Percentiles rank a stretch among this genome's conserved stretches.
phyloP scores from a whole-genome alignment of 2,113 vertebrate species.

The Oncorhynchus keta region DNA sequence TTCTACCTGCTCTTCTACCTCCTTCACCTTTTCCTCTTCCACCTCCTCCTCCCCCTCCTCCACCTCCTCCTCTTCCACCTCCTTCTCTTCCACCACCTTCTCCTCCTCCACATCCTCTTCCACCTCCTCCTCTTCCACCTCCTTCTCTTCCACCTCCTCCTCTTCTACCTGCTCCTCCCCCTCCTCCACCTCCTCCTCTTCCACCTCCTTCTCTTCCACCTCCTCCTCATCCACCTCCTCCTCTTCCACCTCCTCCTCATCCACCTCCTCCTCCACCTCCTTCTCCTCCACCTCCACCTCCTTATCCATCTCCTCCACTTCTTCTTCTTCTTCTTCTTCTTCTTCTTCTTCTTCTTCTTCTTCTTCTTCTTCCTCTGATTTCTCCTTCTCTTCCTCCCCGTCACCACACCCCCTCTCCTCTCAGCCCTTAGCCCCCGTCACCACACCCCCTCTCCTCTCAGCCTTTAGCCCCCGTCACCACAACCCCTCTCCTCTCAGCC shows the following conservation, averaged over 20 bases:
- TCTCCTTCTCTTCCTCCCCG: background rate
- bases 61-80: too few species aligned
- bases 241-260: background rate
- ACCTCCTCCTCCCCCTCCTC: too few species aligned
- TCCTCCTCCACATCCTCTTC: too few species aligned
- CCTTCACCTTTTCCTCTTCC: too few species aligned
- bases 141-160: too few species aligned
- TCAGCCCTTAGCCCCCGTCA: conserved; percentile 16
- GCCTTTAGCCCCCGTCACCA: too few species aligned
- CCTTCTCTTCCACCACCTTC: background rate
- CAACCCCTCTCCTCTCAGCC: conserved; percentile 6
- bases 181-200: too few species aligned
- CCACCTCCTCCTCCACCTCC: too few species aligned
- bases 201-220: too few species aligned
- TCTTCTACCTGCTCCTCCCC: too few species aligned
- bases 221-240: background rate
- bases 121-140: too few species aligned
- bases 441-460: conserved; percentile 14
- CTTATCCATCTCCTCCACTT: background rate
- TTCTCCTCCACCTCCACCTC: background rate
- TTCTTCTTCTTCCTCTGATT: conserved; percentile 9
- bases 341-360: conserved; percentile 18
- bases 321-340: conserved; percentile 17
- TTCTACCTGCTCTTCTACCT: too few species aligned
- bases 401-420: conserved; percentile 11